Conservation (phyloP, 2,113 vertebrate genomes). For the Eulemur rufifrons region DNA sequence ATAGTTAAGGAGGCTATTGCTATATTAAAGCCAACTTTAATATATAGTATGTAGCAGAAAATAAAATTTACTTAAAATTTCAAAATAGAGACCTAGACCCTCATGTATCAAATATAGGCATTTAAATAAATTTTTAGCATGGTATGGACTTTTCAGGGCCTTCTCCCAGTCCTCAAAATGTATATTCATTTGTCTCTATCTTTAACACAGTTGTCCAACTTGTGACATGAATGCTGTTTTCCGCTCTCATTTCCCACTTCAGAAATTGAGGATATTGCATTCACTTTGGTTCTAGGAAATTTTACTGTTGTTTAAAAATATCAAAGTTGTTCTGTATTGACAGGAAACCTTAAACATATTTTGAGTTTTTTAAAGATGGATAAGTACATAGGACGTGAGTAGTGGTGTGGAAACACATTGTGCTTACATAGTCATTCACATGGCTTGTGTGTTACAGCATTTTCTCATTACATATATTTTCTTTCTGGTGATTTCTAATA, state of each 20-base stretch:
- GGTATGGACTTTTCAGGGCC: background rate
- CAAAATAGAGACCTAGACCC: background rate
- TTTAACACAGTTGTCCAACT: background rate
- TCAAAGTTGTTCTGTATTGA: background rate
- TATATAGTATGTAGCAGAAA: background rate
- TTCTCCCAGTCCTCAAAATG: background rate
- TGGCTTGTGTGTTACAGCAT: background rate
- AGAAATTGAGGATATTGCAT: slow-evolving; percentile 15
- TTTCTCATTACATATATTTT: background rate
- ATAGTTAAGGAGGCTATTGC: background rate
- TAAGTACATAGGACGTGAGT: background rate
- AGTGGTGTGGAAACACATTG: background rate
- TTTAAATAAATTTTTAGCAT: background rate
- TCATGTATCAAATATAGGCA: background rate
- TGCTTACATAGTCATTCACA: background rate
- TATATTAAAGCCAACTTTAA: background rate
- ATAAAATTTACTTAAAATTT: background rate
- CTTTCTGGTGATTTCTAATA: slow-evolving; percentile 19
- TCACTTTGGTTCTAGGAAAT: slow-evolving; percentile 23
- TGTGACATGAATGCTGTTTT: background rate
- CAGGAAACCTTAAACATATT: slow-evolving; percentile 14
- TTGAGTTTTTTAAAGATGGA: background rate
- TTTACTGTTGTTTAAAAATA: slow-evolving; percentile 9
- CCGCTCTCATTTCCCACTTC: background rate
- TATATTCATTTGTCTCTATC: background rate